Percentiles rank a stretch among this genome's conserved stretches.
Evolutionary conservation across 92 coral and sea anemone genomes (phyloP).

Genomic region (Desmophyllum pertusum): DNA sequence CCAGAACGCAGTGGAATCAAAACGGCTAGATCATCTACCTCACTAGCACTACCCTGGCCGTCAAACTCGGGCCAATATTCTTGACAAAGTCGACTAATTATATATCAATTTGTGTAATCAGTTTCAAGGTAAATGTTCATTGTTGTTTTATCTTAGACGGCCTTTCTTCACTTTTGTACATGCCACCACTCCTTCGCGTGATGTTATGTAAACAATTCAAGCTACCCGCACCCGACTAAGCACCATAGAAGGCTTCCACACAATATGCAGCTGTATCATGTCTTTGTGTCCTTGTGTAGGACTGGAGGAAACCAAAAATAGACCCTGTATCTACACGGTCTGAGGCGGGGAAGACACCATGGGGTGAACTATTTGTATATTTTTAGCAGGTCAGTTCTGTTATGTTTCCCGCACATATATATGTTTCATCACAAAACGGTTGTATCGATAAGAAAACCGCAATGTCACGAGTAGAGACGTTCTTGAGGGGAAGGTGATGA

Average conservation of each 20-base stretch:
- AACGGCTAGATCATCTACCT: not conserved
- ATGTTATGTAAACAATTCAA: constrained; percentile 34
- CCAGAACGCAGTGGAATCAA: not conserved
- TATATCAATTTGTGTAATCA: not conserved
- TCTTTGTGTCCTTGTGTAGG: not conserved
- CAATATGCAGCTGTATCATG: not conserved
- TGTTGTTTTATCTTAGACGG: constrained; percentile 5
- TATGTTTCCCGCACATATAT: not conserved
- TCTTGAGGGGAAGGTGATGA: constrained; percentile 8
- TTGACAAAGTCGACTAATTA: constrained; percentile 1
- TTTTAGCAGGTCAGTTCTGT: constrained; percentile 1
- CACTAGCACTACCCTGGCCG: not conserved
- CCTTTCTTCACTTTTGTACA: not conserved
- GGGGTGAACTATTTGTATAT: constrained; percentile 4
- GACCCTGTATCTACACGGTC: not conserved
- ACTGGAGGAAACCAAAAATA: not conserved
- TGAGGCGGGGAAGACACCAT: not conserved
- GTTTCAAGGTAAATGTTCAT: not conserved
- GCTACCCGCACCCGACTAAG: not conserved
- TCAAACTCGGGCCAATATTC: not conserved
- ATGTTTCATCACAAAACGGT: not conserved
- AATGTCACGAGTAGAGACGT: not conserved
- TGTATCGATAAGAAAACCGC: not conserved
- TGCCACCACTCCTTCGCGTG: not conserved
- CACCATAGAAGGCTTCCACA: not conserved